Evolutionary conservation across 2,888 invertebrate species (phyloP).

Genomic region (Stictocephala bisonia): DNA sequence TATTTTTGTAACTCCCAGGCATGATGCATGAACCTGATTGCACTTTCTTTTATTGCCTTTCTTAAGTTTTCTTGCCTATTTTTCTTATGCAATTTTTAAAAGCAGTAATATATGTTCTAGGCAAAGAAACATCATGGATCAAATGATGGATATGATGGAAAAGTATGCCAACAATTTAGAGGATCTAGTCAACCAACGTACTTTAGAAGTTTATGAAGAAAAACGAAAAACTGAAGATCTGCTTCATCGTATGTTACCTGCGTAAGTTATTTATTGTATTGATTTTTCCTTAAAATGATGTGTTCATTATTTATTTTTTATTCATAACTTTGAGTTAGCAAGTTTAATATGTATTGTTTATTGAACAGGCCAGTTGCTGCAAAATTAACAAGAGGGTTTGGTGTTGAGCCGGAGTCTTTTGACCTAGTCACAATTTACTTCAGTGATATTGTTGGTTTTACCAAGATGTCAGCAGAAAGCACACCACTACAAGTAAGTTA

Average conservation of each 20-base stretch:
- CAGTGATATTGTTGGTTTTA: conserved; percentile 97
- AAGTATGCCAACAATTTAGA: conserved; percentile 95
- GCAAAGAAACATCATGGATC: conserved; percentile 92
- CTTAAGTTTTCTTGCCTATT: background rate
- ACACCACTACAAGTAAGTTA: conserved; percentile 82
- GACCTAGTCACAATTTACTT: conserved; percentile 96
- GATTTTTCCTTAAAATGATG: background rate
- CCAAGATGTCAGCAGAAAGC: conserved; percentile 94
- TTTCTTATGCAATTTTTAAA: conserved; percentile 14
- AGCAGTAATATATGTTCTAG: conserved; percentile 66
- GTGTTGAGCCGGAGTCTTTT: conserved; percentile 93
- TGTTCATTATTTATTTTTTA: conserved; percentile 14
- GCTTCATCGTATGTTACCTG: conserved; percentile 93
- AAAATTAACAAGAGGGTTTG: conserved; percentile 86
- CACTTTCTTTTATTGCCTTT: conserved; percentile 14
- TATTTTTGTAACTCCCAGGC: too few species aligned
- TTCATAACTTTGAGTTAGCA: conserved; percentile 11
- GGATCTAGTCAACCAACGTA: conserved; percentile 92
- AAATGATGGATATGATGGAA: conserved; percentile 99
- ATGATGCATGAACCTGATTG: background rate
- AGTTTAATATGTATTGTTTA: background rate
- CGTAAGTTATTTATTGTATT: conserved; percentile 73
- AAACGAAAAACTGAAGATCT: conserved; percentile 94
- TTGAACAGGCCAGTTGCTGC: conserved; percentile 84
- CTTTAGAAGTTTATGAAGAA: conserved; percentile 88